These are phyloP conservation scores for Penaeus vannamei DNA, from an alignment of 1,140 invertebrate species.

Conservation along the genomic window DNA sequence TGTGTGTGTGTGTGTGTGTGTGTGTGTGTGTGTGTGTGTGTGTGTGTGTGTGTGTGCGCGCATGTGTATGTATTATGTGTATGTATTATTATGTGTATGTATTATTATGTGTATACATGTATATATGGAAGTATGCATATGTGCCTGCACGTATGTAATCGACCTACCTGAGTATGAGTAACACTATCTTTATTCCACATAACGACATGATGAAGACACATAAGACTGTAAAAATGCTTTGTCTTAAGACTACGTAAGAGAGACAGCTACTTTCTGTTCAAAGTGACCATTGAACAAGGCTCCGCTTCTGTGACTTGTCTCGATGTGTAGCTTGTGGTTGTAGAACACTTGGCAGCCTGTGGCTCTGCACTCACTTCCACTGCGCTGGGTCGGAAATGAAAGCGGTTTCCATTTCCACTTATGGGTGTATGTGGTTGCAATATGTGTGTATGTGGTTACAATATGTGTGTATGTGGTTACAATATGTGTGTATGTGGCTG, in stretches of 20 bases:
- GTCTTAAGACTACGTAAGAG: too few species aligned
- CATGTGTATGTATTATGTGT: conserved; percentile 16
- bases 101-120: background rate
- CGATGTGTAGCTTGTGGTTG: too few species aligned
- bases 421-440: too few species aligned
- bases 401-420: too few species aligned
- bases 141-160: background rate
- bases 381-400: too few species aligned
- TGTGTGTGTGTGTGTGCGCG: background rate
- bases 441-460: too few species aligned
- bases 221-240: too few species aligned
- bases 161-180: background rate
- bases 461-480: background rate
- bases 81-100: conserved; percentile 17
- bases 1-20: conserved; percentile 22
- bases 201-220: background rate
- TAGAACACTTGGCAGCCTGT: too few species aligned
- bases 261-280: too few species aligned
- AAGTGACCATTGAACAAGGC: too few species aligned
- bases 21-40: background rate
- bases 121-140: background rate
- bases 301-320: too few species aligned
- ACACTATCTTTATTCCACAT: background rate
- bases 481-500: background rate
- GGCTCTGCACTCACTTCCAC: too few species aligned